A percentile compares a stretch with the other conserved stretches of the same genome.
Evolutionary conservation across 1,140 invertebrate species (phyloP).

Genomic region (Drosophila burlai): DNA sequence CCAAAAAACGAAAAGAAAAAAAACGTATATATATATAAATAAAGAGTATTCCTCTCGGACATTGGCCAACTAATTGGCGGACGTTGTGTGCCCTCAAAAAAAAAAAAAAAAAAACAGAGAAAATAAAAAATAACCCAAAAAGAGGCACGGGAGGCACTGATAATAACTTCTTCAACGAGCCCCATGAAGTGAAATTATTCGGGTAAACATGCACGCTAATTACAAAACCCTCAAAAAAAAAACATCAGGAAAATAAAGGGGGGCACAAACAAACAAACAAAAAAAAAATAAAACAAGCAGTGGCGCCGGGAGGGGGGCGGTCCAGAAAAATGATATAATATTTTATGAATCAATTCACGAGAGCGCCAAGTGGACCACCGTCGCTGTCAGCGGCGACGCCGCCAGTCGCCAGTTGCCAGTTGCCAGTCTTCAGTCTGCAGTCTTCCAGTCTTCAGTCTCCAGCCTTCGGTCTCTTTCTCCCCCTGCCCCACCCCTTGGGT

Average conservation of each 20-base stretch:
- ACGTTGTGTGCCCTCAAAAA: constrained; percentile 52
- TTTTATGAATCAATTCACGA: constrained; percentile 83
- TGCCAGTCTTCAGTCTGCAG: constrained; percentile 9
- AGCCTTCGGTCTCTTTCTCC: not conserved
- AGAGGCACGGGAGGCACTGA: constrained; percentile 34
- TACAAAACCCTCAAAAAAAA: constrained; percentile 73
- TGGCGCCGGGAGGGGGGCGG: constrained; percentile 15
- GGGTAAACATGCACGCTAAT: constrained; percentile 82
- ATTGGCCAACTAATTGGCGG: constrained; percentile 75
- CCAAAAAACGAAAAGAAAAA: constrained; percentile 32
- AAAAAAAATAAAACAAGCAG: constrained; percentile 9
- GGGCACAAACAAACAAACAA: constrained; percentile 32
- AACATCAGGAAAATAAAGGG: constrained; percentile 8
- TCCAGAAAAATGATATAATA: constrained; percentile 79
- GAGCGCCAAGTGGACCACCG: constrained; percentile 82
- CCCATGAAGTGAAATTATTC: constrained; percentile 82
- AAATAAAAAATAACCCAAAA: not conserved
- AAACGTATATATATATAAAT: constrained; percentile 2
- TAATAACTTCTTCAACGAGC: constrained; percentile 83
- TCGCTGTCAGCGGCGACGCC: constrained; percentile 72
- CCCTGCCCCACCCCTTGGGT: not conserved
- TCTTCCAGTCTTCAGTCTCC: constrained; percentile 7
- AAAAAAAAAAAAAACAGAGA: constrained; percentile 38
- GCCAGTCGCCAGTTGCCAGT: constrained; percentile 31
- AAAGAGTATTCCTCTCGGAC: constrained; percentile 48